These are phyloP conservation scores for Rattus norvegicus DNA, from an alignment of 2,113 vertebrate genomes.

Conservation along the genomic window GRCr8 NC_086021.1:120830001-120830500, in stretches of 20 bases:
- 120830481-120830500: neutral
- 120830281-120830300: slow-evolving; percentile 79
- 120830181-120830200: slow-evolving; percentile 90
- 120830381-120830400: neutral
- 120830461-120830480: neutral
- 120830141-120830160: slow-evolving; percentile 90
- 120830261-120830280: slow-evolving; percentile 80
- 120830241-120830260: slow-evolving; percentile 89
- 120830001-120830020: slow-evolving; percentile 80
- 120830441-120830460: neutral
- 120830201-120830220: slow-evolving; percentile 89
- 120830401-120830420: neutral
- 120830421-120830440: neutral
- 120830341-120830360: neutral
- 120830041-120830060: slow-evolving; percentile 75
- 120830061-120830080: slow-evolving; percentile 68
- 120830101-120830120: slow-evolving; percentile 85
- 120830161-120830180: slow-evolving; percentile 91
- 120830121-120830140: slow-evolving; percentile 89
- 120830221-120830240: slow-evolving; percentile 90
- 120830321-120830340: slow-evolving; percentile 77
- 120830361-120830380: neutral
- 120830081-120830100: slow-evolving; percentile 71
- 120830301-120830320: slow-evolving; percentile 80
- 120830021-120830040: slow-evolving; percentile 67